phyloP scores from a whole-genome alignment of 2,113 vertebrate genomes.

The Cichladusa arquata region DNA sequence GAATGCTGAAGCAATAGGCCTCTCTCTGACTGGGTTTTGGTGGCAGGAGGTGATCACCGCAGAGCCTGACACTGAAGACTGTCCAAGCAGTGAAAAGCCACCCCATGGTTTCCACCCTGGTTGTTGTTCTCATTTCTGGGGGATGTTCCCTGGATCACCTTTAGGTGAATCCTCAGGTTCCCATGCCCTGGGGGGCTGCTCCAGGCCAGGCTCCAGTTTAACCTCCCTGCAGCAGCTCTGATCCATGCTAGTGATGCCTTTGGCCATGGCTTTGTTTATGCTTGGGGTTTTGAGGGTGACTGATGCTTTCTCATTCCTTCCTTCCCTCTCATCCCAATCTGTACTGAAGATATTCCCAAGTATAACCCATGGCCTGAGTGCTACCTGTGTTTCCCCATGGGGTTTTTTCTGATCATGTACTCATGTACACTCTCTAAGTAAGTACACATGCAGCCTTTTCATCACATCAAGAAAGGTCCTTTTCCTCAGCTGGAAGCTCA shows the following conservation, averaged over 20 bases:
- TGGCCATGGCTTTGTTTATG: not conserved
- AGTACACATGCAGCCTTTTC: not conserved
- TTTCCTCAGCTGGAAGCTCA: conserved; percentile 3
- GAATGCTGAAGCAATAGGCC: not conserved
- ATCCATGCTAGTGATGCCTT: not conserved
- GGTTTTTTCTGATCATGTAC: not conserved
- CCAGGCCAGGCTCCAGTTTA: not conserved
- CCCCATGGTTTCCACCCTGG: not conserved
- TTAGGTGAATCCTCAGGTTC: not conserved
- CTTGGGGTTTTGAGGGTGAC: not conserved
- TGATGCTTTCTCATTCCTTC: not conserved
- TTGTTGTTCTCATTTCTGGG: not conserved
- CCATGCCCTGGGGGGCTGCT: not conserved
- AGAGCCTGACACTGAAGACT: not conserved
- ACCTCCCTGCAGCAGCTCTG: not conserved
- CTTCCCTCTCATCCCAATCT: not conserved
- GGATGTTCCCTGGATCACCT: not conserved
- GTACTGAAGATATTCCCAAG: not conserved
- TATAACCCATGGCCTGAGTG: not conserved
- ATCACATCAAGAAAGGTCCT: not conserved
- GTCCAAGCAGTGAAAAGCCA: not conserved
- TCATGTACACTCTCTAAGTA: not conserved
- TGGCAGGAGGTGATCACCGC: not conserved
- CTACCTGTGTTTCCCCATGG: not conserved
- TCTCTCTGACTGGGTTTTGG: not conserved